phyloP scores from a whole-genome alignment of 2,888 invertebrate genomes.

The Morinoia aosen region DNA sequence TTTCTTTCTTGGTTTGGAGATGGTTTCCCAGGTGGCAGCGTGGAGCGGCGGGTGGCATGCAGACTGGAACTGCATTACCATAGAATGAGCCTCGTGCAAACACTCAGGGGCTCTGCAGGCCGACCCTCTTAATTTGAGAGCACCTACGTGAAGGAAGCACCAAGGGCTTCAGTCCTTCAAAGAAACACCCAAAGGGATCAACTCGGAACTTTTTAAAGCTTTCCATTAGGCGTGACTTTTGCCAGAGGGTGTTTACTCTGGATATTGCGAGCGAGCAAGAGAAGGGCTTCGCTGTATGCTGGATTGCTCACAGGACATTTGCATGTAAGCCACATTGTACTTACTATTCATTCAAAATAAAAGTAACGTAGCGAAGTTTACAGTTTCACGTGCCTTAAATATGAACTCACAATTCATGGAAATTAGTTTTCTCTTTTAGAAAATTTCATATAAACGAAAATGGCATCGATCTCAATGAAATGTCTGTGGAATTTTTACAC shows the following conservation, averaged over 20 bases:
- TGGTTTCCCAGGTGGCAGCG: not conserved
- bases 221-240: conserved; percentile 48
- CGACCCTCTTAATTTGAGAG: conserved; percentile 47
- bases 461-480: too few species aligned
- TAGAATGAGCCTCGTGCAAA: conserved; percentile 31
- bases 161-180: conserved; percentile 34
- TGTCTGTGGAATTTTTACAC: not conserved
- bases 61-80: conserved; percentile 26
- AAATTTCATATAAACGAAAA: not conserved
- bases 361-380: not conserved
- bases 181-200: conserved; percentile 51
- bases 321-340: not conserved
- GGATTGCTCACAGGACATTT: not conserved
- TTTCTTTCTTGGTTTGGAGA: not conserved
- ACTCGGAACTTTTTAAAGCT: conserved; percentile 46
- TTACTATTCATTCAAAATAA: not conserved
- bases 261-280: conserved; percentile 13
- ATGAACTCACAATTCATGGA: not conserved
- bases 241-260: not conserved
- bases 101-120: conserved; percentile 8
- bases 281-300: not conserved
- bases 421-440: not conserved
- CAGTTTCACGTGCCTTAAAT: not conserved
- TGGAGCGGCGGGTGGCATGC: not conserved
- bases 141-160: conserved; percentile 28